phyloP scores from a whole-genome alignment of 2,113 vertebrate genomes.

The Corythornis cristatus region DNA sequence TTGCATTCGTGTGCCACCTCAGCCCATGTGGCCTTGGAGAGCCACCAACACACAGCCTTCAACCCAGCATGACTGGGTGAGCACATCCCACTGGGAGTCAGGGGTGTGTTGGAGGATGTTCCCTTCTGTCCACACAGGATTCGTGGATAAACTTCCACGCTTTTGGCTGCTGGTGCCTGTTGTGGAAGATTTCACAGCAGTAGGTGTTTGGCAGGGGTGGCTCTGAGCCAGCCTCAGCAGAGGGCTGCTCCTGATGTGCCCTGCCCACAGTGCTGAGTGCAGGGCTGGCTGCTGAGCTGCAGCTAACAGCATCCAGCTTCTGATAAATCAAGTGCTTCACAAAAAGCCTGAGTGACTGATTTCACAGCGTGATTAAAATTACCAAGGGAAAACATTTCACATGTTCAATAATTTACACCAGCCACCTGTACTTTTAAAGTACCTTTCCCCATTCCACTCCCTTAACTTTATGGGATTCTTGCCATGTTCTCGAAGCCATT shows the following conservation, averaged over 20 bases:
- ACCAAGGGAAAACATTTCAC: slow-evolving; percentile 45
- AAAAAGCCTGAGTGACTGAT: slow-evolving; percentile 23
- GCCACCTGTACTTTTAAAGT: slow-evolving; percentile 35
- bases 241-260: accelerated
- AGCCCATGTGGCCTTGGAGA: accelerated
- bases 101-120: neutral
- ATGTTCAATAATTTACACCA: slow-evolving; percentile 39
- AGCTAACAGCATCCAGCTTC: neutral
- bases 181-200: neutral
- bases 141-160: neutral
- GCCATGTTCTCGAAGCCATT: slow-evolving; percentile 5
- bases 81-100: neutral
- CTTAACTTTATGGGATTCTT: slow-evolving; percentile 6
- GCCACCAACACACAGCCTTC: neutral
- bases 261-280: neutral
- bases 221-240: neutral
- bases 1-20: neutral
- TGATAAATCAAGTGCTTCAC: slow-evolving; percentile 48
- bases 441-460: neutral
- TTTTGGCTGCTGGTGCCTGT: neutral
- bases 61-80: neutral
- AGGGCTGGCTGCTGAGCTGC: slow-evolving; percentile 3
- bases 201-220: neutral
- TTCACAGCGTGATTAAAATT: slow-evolving; percentile 56
- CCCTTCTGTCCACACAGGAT: neutral